Evolutionary conservation across 2,113 vertebrate genomes (phyloP), one percentile per base, ranked within the genome.

Genomic region (Cettia cetti): DNA sequence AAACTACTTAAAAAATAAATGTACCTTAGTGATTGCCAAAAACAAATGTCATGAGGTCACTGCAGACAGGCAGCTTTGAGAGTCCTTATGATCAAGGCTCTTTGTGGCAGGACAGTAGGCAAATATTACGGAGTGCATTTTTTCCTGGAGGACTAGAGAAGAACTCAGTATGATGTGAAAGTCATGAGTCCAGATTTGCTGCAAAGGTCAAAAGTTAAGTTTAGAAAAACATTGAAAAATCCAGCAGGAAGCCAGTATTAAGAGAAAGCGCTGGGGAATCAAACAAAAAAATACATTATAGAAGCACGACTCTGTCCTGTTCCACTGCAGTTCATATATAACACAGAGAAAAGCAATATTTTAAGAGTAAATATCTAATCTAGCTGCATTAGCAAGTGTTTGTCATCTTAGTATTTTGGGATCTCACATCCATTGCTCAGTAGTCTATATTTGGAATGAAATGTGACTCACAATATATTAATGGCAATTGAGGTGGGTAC

Each of bases 141-240:
- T 71, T 92, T 71, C 92, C 94, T 93, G 17, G 49, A 75, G 85
- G 68, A 90, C 11, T 59, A 66, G 42, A 65, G 30, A 47, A 12
- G 20, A 22, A 56, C 20, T 74, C 4, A 1, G 33, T 35, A 30
- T 5, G 11, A 47, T 68, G 42, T 42, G n/a, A 93, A 94, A 94
- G 15, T 8, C 57, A 39, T 4, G 33, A 95, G 49, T 28, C 20
- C 31, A 52, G 64, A 82, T 44, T 20, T 81, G 40, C 57, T 90
- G 56, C 39, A 88, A 96, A 97, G 95, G 92, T 96, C 82, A 90
- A 71, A 83, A 90, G 53, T 63, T 63, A 91, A n/a, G 30, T 88
- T 81, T 44, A 68, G 52, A 78, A 92, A 92, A 94, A 68, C 60
- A 78, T 40, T 42, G 56, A 59, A 83, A 81, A 64, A 82, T 19